phyloP scores from a whole-genome alignment of 1,140 invertebrate species.

The Ceratosolen solmsi region DNA sequence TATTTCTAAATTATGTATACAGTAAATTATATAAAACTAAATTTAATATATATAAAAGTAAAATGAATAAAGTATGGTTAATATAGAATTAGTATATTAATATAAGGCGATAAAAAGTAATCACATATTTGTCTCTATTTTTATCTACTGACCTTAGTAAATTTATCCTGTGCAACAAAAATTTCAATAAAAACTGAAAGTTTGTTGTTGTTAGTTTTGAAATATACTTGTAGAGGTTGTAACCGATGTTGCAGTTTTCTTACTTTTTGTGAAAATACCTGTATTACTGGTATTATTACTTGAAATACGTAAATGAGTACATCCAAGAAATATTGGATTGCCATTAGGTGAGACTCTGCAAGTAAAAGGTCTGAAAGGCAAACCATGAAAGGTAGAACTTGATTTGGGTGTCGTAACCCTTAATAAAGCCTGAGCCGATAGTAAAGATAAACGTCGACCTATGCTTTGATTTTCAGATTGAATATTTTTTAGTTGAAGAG shows the following conservation, averaged over 20 bases:
- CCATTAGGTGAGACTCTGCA: constrained; percentile 72
- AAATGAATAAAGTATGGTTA: too few species aligned
- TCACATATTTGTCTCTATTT: too few species aligned
- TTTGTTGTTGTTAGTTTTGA: constrained; percentile 83
- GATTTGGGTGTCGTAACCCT: constrained; percentile 73
- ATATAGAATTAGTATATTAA: too few species aligned
- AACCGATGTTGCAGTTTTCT: constrained; percentile 67
- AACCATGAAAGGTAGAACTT: constrained; percentile 78
- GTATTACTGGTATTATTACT: constrained; percentile 53
- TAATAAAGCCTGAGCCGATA: constrained; percentile 67
- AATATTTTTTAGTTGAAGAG: too few species aligned
- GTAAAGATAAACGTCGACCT: constrained; percentile 66
- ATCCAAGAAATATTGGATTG: constrained; percentile 72
- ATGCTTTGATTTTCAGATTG: constrained; percentile 60
- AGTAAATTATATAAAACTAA: too few species aligned
- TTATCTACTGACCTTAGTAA: constrained; percentile 80
- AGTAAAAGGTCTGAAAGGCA: constrained; percentile 73
- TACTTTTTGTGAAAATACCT: constrained; percentile 49
- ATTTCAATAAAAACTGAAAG: constrained; percentile 86
- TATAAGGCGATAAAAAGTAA: too few species aligned
- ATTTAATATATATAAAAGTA: too few species aligned
- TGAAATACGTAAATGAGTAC: constrained; percentile 69
- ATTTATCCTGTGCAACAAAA: constrained; percentile 84
- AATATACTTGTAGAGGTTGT: constrained; percentile 64
- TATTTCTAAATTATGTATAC: too few species aligned